Evolutionary conservation across 2,888 invertebrate species (phyloP), one percentile per base, ranked within the genome.

Genomic region (Drosophila ezoana): DNA sequence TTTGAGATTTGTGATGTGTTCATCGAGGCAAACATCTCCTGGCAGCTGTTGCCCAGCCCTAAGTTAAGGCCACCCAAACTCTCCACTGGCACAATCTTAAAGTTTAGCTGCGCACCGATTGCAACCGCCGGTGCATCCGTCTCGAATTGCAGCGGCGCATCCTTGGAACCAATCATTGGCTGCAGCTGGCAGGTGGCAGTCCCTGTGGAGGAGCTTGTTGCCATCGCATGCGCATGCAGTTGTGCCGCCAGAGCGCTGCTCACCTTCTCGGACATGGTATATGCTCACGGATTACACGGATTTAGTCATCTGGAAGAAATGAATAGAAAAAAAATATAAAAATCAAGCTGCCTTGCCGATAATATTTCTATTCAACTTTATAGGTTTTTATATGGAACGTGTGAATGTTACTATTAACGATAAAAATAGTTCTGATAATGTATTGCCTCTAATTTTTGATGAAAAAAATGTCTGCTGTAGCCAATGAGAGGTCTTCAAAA

Each of bases 1-100:
- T 90, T 90, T 44, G 92, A 92, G 77, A 92, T 92, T 89, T 92
- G 92, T 85, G 92, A 92, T 87, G 92, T 84, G 67, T 92, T 92
- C 92, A 92, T 92, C 72, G 92, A 90, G 70, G 91, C 90, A 76
- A 90, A 91, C 79, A 85, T 87, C 68, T 92, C 92, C 60, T 79
- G 80, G 69, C 82, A 78, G 41, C 78, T 81, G 62, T 61, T 81
- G 54, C 72, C 79, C 56, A 73, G 28, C 4, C 74, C 64, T 51
- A 76, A 38, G 6, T 49, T 72, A 13, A 71, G 54, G 5, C 74
- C 81, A 23, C 73, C 68, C 43, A 80, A 63, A 51, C 85, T 79
- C 41, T 81, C 82, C 18, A 83, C 78, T 56, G 90, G 87, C 75
- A 91, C 71, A 62, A 91, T 71, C 77, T 91, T 91, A 56, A 91